Base-by-base conservation (phyloP, 2,113 vertebrate genomes). In the Tetrao urogallus region DNA sequence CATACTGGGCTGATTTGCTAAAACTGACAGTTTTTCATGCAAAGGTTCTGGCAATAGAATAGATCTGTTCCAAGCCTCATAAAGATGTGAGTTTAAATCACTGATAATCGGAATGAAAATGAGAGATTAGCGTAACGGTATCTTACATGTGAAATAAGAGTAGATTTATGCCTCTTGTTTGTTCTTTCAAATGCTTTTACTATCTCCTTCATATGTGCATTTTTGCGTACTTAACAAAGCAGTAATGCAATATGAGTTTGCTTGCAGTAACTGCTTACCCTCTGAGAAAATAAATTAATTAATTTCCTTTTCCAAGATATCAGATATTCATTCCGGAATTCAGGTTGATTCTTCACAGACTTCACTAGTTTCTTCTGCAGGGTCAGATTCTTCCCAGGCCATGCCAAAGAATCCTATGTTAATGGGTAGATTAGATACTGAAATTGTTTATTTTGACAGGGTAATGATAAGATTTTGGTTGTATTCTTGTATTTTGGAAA, bases 271-370 rank as follows among this genome's bases (percentile, higher is more conserved):
- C n/a, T 78, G 2, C 2, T 74, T 61, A 24, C 14, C 11, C 24
- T 38, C 34, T 11, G 24, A 38, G 36, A 38, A 63, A 63, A 38
- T 34, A 38, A 63, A 38, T 25, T 17, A 38, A 63, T 38, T 10
- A 61, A 38, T 60, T 2, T 75, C 3, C 14, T 74, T 88, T 81
- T 54, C 4, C 3, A 11, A 32, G 7, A 9, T 1, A 64, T 1
- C 0, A 58, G 52, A 87, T 32, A 5, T 66, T 81, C 63, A 50
- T 21, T 5, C 6, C 6, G 28, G 11, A 47, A 66, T 54, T 50
- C 24, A 42, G 4, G 4, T 1, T 60, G 12, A 10, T 54, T 67
- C 14, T 6, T 45, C 18, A 74, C 1, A 50, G 2, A 5, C 0
- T 75, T 66, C 16, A 8, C 7, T 64, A 6, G 24, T 34, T 5